phyloP scores from a whole-genome alignment of 1,140 invertebrate genomes.

The Pogonus chalceus region DNA sequence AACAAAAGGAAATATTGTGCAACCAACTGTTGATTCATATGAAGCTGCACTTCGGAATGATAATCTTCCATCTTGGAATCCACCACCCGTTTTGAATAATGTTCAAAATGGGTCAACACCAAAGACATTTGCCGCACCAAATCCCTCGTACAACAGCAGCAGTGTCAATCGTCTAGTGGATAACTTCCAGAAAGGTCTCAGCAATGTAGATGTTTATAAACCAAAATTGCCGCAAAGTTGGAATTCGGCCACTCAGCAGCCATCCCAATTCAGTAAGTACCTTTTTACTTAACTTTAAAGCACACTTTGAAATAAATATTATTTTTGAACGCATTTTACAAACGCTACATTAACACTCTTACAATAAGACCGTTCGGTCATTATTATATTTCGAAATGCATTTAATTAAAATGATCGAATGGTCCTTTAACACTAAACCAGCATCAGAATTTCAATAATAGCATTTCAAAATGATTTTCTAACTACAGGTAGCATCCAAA shows the following conservation, averaged over 20 bases:
- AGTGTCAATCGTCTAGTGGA: conserved; percentile 34
- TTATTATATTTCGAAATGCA: too few species aligned
- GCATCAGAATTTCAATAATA: too few species aligned
- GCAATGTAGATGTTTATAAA: conserved; percentile 37
- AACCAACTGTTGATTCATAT: conserved; percentile 31
- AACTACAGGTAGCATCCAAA: conserved; percentile 23
- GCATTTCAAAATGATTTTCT: too few species aligned
- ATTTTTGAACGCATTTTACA: too few species aligned
- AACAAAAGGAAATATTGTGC: conserved; percentile 27
- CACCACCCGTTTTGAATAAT: conserved; percentile 11
- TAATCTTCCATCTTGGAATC: conserved; percentile 27
- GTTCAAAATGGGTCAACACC: conserved; percentile 16
- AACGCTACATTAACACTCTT: too few species aligned
- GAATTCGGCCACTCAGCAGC: conserved; percentile 32
- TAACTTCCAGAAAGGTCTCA: conserved; percentile 30
- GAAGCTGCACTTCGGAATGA: conserved; percentile 28
- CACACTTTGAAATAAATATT: too few species aligned
- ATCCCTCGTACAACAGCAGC: conserved; percentile 33
- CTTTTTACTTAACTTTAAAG: too few species aligned
- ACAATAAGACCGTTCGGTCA: too few species aligned
- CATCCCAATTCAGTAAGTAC: conserved; percentile 22
- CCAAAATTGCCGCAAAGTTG: conserved; percentile 43
- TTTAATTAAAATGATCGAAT: too few species aligned
- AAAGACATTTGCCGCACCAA: conserved; percentile 27
- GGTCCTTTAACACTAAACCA: too few species aligned